Base-by-base conservation (phyloP, 2,888 invertebrate species). In the Stictocephala bisonia region DNA sequence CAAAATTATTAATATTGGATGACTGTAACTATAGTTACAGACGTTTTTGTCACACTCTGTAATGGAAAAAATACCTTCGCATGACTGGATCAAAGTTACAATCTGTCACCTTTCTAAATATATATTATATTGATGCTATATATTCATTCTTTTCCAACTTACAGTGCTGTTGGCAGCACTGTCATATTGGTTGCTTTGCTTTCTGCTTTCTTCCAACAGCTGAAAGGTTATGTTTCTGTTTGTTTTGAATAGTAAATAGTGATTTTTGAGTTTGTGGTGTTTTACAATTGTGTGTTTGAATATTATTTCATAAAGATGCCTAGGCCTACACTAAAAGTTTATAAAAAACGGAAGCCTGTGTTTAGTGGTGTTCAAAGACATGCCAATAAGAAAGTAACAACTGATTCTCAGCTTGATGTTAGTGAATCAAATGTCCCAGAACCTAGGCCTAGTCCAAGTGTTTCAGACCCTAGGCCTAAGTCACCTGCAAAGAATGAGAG, bases 21-120 rank as follows among this genome's bases (percentile, higher is more conserved):
- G 7, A 64, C 64, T 64, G 64, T 64, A 9, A 64, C 64, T 31
- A 64, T 41, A 64, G 41, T 64, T 64, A 64, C 64, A 40, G 18
- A 18, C 20, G 3, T 31, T 60, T 60, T 40, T 60, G 40, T 60
- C 7, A 60, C 18, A 6, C 26, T 3, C 27, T 24, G 22, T 26
- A 58, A 7, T 3, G 3, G 11, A 51, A 11, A 51, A 51, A 26
- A 26, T 51, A 13, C 26, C 51, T 35, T 35, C 11, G 15, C 2
- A 9, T 56, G 35, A 11, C 9, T 20, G n/a, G 27, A 58, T 29
- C 58, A 29, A 31, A 58, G 15, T 31, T 58, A 31, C 31, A 58
- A 58, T 29, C 20, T 56, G 56, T 24, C 26, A 2, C 31, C 13
- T 58, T 31, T 31, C 31, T 58, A 31, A n/a, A n/a, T 58, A 15